Base-by-base conservation (phyloP, 2,113 vertebrate genomes). In the Melanocharis versteri region DNA sequence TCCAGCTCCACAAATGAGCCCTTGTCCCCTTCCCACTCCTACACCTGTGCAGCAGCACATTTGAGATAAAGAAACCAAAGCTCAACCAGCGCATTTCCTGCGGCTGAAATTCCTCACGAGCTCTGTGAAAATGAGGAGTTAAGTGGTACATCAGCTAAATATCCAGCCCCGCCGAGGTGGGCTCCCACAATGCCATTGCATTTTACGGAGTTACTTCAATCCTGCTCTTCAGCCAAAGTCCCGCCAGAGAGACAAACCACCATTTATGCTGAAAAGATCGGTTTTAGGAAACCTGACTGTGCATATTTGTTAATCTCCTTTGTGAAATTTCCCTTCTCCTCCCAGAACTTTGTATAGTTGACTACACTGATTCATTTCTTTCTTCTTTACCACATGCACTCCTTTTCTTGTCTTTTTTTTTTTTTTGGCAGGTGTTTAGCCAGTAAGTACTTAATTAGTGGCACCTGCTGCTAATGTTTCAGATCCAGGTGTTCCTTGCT, bases 391-490 rank as follows among this genome's bases (percentile, higher is more conserved):
- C 5, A 8, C 8, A 3, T 33, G 44, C 15, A 30, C 27, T 26
- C 13, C 4, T 1, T 23, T 37, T 33, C 56, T 44, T 33, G 13
- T 50, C 6, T 13, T 15, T 31, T n/a, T 31, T 45, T 18, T 21
- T 81, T 28, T 87, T 75, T 60, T 2, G 42, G 60, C 72, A 69
- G 53, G 21, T 81, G 27, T 61, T 87, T n/a, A 94, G 54, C 18
- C 66, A 57, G 33, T 85, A 71, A 88, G 24, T 62, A 69, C 71
- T 85, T 53, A 75, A 15, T 35, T 83, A 87, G 70, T 3, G 6
- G 60, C 78, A 94, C 70, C 94, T 95, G 93, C 65, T 95, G 85
- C 84, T 93, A 76, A 80, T 33, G 58, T 93, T 93, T 35, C 73
- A 90, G 61, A 62, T 42, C 62, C 75, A 91, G 70, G 57, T 91